Evolutionary conservation across 2,797 vertebrate species (phyloP).

Genomic region (Nannoperca obscura): DNA sequence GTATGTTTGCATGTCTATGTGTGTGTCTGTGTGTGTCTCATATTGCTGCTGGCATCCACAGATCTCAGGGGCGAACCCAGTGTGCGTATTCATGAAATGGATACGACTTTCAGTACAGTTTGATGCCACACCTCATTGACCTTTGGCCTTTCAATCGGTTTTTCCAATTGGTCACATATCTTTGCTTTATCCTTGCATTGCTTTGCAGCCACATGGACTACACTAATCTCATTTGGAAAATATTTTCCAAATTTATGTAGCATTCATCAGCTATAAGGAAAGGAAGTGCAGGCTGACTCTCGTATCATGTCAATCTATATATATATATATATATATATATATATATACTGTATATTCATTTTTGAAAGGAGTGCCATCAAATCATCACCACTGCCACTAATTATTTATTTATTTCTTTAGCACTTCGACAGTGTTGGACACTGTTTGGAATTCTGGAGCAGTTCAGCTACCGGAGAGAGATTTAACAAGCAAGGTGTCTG

Average conservation of each 20-base stretch:
- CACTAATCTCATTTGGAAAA: constrained; percentile 62
- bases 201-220: constrained; percentile 20
- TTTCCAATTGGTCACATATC: constrained; percentile 80
- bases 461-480: constrained; percentile 16
- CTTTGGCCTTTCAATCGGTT: constrained; percentile 76
- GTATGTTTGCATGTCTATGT: constrained; percentile 13
- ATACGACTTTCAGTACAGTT: constrained; percentile 73
- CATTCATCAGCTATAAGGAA: constrained; percentile 28
- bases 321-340: constrained; percentile 7
- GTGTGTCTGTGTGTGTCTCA: constrained; percentile 59
- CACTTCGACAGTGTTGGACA: constrained; percentile 14
- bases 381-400: constrained; percentile 9
- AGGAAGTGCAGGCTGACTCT: constrained; percentile 5
- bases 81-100: constrained; percentile 70
- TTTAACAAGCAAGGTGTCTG: constrained; percentile 24
- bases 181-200: constrained; percentile 55
- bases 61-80: constrained; percentile 58
- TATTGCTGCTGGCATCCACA: constrained; percentile 73
- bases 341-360: neutral
- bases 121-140: constrained; percentile 79
- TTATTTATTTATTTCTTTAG: constrained; percentile 7
- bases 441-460: neutral
- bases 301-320: constrained; percentile 13
- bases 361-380: constrained; percentile 20
- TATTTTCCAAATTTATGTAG: constrained; percentile 48